Percentiles rank a stretch among this genome's conserved stretches.
These are phyloP conservation scores for Atta cephalotes DNA, from an alignment of 1,140 invertebrate genomes.

Conservation along the genomic window DNA sequence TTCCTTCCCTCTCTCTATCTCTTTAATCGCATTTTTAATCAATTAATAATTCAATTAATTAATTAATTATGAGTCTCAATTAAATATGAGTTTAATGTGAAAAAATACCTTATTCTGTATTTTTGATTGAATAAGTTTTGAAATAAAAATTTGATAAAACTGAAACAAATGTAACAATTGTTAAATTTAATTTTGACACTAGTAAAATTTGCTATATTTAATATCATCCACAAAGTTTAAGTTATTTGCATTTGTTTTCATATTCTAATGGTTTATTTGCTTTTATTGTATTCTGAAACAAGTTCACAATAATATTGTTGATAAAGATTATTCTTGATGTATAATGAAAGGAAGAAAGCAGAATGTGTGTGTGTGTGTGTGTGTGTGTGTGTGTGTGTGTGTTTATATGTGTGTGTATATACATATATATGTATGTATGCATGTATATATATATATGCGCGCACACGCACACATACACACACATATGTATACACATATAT, in stretches of 20 bases:
- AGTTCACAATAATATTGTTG: neutral
- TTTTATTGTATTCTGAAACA: conserved; percentile 4
- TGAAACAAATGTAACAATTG: neutral
- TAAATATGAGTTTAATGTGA: conserved; percentile 7
- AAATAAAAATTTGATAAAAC: neutral
- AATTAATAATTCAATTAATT: too few species aligned
- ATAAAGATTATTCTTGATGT: neutral
- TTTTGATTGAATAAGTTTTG: neutral
- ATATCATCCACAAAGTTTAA: neutral
- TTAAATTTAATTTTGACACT: neutral
- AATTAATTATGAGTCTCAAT: neutral
- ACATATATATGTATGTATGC: too few species aligned
- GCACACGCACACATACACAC: neutral
- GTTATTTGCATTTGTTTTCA: neutral
- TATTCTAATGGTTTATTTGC: neutral
- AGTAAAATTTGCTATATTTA: neutral
- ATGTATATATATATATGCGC: too few species aligned
- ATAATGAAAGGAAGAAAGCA: neutral
- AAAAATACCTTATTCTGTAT: neutral
- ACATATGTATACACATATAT: too few species aligned
- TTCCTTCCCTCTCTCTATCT: neutral
- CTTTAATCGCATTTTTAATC: neutral
- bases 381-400: too few species aligned
- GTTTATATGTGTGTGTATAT: too few species aligned
- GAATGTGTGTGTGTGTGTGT: neutral